Conservation (phyloP, 1,140 invertebrate species). For the Cydia amplana region DNA sequence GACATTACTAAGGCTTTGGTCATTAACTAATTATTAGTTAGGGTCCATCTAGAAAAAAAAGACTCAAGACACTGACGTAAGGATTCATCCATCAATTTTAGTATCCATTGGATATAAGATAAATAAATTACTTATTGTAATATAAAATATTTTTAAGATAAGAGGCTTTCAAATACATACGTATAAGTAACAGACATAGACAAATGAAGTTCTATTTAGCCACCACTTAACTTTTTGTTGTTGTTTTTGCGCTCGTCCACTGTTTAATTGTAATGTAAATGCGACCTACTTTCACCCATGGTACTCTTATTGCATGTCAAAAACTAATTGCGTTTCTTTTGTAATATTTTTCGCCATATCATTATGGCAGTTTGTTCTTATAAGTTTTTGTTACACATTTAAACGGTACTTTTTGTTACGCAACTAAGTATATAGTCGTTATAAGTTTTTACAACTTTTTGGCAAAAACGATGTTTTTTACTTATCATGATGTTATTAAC, state of each 20-base stretch:
- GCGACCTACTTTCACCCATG: slow-evolving; percentile 11
- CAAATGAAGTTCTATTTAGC: not conserved
- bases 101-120: no score
- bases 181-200: not conserved
- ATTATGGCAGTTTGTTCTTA: not conserved
- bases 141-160: no score
- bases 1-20: no score
- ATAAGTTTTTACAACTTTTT: not conserved
- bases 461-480: no score
- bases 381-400: not conserved
- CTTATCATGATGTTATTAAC: no score
- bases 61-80: no score
- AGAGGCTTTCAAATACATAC: no score
- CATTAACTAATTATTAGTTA: no score
- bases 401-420: not conserved
- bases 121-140: no score
- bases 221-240: not conserved
- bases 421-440: not conserved
- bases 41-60: no score
- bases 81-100: no score
- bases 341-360: not conserved
- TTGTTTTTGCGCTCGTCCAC: not conserved
- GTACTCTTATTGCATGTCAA: not conserved
- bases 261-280: slow-evolving; percentile 3
- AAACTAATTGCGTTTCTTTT: not conserved